Base-by-base conservation (phyloP, 2,888 invertebrate species). In the Eilema griseolum region DNA sequence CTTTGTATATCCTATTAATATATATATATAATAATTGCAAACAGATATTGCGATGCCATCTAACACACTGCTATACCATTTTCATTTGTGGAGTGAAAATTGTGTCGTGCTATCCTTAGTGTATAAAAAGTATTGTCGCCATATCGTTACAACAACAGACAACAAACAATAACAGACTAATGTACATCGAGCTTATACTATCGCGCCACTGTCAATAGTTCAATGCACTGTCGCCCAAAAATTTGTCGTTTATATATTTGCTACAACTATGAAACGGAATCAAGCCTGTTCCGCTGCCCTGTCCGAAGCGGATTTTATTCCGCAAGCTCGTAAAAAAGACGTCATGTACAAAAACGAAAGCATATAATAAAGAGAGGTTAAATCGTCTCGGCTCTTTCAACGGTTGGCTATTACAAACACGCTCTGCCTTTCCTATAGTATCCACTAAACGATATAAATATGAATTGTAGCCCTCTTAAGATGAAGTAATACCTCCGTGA, bases 381-480 rank as follows among this genome's bases (percentile, higher is more conserved):
- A 37, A 37, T 26, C 33, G 61, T 61, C 31, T 33, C 28, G n/a
- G 31, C 66, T 59, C 31, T 59, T 33, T 61, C 33, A n/a, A 61
- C 31, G 28, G 33, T 33, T 33, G 31, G 31, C 33, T 61, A 61
- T 33, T 23, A 61, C 61, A n/a, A 61, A 61, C 61, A 61, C n/a
- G 33, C 33, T 23, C n/a, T 28, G 7, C 23, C 26, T 16, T 24
- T 59, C 26, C 59, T 59, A 52, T 52, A 52, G n/a, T 52, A 59
- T 59, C 59, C 59, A 59, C 59, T 59, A 59, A 59, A 59, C 26
- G 16, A 59, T 59, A 59, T 59, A 26, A 59, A 59, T 59, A 59
- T 59, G 59, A 59, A 59, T 59, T 59, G 59, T 59, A 26, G 59
- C 26, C 59, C 59, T 59, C 59, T 59, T 59, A 26, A 26, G 26